Percentiles rank a stretch among this genome's conserved stretches.
Conservation (phyloP, 2,113 vertebrate species). For the Carassius gibelio region DNA sequence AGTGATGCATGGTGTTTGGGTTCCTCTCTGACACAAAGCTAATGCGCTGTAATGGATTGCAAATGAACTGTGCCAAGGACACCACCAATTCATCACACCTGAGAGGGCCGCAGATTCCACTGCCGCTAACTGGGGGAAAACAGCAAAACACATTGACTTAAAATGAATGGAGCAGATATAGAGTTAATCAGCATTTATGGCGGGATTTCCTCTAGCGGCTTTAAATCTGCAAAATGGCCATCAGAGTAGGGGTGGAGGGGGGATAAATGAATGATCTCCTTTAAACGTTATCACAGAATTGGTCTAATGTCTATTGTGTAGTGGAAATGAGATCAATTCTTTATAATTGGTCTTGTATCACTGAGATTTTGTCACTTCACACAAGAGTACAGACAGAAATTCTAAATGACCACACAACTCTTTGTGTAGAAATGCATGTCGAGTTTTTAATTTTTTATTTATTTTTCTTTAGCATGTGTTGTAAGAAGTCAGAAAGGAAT, state of each 20-base stretch:
- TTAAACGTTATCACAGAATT: constrained; percentile 54
- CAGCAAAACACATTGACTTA: constrained; percentile 63
- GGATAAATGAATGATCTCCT: constrained; percentile 25
- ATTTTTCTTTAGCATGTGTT: not conserved
- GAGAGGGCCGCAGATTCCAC: constrained; percentile 65
- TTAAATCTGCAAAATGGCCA: constrained; percentile 53
- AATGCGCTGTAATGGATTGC: constrained; percentile 74
- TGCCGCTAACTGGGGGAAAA: constrained; percentile 41
- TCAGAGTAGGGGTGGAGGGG: constrained; percentile 11
- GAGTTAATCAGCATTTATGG: constrained; percentile 67
- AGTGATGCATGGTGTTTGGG: constrained; percentile 74
- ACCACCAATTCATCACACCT: constrained; percentile 71
- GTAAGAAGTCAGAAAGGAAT: too few species aligned
- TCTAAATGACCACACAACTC: constrained; percentile 35
- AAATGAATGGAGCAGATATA: constrained; percentile 73
- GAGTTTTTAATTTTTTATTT: not conserved
- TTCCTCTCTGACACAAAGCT: constrained; percentile 73
- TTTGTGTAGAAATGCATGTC: not conserved
- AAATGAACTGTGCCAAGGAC: constrained; percentile 73
- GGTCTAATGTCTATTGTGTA: constrained; percentile 65
- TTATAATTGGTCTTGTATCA: constrained; percentile 59
- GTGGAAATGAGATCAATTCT: constrained; percentile 67
- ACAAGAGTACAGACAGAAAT: not conserved
- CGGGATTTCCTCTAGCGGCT: constrained; percentile 10
- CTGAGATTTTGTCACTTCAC: constrained; percentile 39